These are phyloP conservation scores for Leptinotarsa lineolata DNA, from an alignment of 1,140 invertebrate species.

Conservation along the genomic window DNA sequence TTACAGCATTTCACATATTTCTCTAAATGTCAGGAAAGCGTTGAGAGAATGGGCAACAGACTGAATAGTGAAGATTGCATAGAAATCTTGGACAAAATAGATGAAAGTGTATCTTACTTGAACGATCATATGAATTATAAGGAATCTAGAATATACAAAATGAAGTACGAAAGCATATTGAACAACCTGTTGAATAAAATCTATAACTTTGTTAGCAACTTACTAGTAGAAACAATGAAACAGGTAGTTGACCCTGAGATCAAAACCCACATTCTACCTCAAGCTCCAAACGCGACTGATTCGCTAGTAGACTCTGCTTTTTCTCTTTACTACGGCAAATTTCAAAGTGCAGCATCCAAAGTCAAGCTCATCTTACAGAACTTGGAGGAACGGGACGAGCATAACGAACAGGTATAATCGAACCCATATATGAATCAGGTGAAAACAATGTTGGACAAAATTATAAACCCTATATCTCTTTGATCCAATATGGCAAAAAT, in stretches of 20 bases:
- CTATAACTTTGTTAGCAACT: slow-evolving; percentile 47
- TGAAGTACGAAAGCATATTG: slow-evolving; percentile 81
- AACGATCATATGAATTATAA: slow-evolving; percentile 70
- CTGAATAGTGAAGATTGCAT: slow-evolving; percentile 77
- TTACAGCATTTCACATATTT: slow-evolving; percentile 86
- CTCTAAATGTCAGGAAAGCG: slow-evolving; percentile 76
- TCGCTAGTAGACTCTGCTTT: slow-evolving; percentile 75
- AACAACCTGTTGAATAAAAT: slow-evolving; percentile 66
- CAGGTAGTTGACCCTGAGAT: slow-evolving; percentile 61
- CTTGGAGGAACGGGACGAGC: slow-evolving; percentile 75
- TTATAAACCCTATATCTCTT: no score
- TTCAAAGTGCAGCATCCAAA: slow-evolving; percentile 84
- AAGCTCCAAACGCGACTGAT: slow-evolving; percentile 41
- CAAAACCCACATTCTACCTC: slow-evolving; percentile 57
- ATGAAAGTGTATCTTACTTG: slow-evolving; percentile 86
- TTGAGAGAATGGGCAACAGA: slow-evolving; percentile 74
- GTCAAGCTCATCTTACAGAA: slow-evolving; percentile 80
- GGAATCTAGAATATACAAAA: slow-evolving; percentile 79
- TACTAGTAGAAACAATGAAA: slow-evolving; percentile 70
- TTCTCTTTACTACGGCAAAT: slow-evolving; percentile 92
- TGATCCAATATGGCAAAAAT: no score
- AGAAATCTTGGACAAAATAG: slow-evolving; percentile 80
- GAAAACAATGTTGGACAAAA: no score
- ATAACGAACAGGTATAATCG: slow-evolving; percentile 58
- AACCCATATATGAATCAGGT: slow-evolving; percentile 39